Evolutionary conservation across 2,888 invertebrate genomes (phyloP), one percentile per base, ranked within the genome.

Genomic region (Bibio marci): DNA sequence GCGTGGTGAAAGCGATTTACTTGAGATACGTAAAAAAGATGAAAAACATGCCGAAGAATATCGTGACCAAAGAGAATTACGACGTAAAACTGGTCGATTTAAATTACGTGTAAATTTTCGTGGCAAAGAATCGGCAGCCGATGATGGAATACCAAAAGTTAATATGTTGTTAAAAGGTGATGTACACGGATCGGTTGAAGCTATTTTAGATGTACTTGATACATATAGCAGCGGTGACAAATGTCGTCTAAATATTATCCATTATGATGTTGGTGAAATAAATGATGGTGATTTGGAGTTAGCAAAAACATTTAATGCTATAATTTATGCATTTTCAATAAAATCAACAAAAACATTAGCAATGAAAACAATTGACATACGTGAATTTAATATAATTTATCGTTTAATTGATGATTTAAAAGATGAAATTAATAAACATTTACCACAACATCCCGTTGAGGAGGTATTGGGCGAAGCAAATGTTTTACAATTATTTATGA

Each of bases 181-280:
- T 63, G 95, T 97, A 3, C 83, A 88, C 58, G 98, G 98, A 0
- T 91, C 92, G 0, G 76, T 95, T 32, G 97, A 98, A 59, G 95
- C 97, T 1, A 82, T 98, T 45, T 59, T 94, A 44, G 86, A 95
- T 56, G 80, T 88, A 10, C 56, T 98, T 39, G 83, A 82, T 47
- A 83, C 88, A 0, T 98, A 95, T 53, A 69, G 80, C 47, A 71
- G 69, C n/a, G 66, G 72, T 38, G 66, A 73, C 3, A 60, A 59
- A 6, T 94, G 92, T 50, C 70, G 72, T 34, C 64, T 98, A 12
- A 80, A 88, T 50, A 59, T 98, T 3, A 74, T 97, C 27, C 82
- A 88, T 58, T 90, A 80, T 56, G 94, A 85, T 1, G 85, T 98
- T 3, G 98, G 98, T 0, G 70, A 77, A 33, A 70, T 95, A 5